Conservation (phyloP, 92 coral and sea anemone genomes). For the Phenganax marumi region DNA sequence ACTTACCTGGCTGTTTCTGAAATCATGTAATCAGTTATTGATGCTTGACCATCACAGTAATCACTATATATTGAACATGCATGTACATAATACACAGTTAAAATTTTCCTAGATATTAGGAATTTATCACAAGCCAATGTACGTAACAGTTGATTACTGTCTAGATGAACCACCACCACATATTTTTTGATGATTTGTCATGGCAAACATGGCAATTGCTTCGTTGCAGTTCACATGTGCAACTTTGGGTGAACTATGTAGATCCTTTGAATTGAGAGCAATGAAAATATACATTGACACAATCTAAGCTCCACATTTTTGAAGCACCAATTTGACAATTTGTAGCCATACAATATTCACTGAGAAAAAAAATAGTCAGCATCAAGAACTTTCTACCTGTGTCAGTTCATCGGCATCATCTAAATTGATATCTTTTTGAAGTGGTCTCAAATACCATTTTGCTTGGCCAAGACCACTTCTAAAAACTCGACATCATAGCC, state of each 20-base stretch:
- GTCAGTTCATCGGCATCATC: slow-evolving; percentile 13
- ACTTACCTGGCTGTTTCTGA: slow-evolving; percentile 17
- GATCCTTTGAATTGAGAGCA: slow-evolving; percentile 14
- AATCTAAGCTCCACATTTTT: neutral
- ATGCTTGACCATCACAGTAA: no score
- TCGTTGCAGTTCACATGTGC: slow-evolving; percentile 47
- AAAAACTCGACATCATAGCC: slow-evolving; percentile 51
- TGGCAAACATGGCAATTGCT: slow-evolving; percentile 45
- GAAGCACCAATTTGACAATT: neutral
- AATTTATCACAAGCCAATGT: no score
- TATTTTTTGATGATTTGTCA: slow-evolving; percentile 23
- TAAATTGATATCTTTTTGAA: slow-evolving; percentile 35
- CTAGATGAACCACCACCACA: slow-evolving; percentile 47
- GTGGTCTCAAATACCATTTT: slow-evolving; percentile 47
- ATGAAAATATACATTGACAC: neutral
- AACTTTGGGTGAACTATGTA: slow-evolving; percentile 44
- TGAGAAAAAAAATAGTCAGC: neutral
- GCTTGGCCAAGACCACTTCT: slow-evolving; percentile 58
- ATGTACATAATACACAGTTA: neutral
- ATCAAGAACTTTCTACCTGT: neutral
- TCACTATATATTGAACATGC: no score
- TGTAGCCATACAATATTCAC: neutral
- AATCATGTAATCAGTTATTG: no score
- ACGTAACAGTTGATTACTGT: neutral
- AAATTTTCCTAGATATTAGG: neutral